These are phyloP conservation scores for Ophion obscuratus DNA, from an alignment of 2,888 invertebrate species.

Conservation along the genomic window DNA sequence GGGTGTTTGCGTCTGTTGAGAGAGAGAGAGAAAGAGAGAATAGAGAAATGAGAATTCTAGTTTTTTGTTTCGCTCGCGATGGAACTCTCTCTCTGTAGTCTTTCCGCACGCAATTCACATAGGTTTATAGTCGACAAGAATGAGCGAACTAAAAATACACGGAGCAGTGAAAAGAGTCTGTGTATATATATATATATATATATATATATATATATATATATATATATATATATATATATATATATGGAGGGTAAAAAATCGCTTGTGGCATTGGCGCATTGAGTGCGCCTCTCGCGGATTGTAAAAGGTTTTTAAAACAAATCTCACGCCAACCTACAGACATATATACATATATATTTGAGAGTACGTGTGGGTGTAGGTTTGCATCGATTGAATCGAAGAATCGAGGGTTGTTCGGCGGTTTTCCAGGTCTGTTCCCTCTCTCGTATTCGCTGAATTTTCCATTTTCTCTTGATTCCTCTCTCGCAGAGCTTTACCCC, in stretches of 20 bases:
- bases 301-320: slow-evolving; percentile 84
- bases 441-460: slow-evolving; percentile 76
- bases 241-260: slow-evolving; percentile 48
- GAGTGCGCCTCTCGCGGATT: slow-evolving; percentile 76
- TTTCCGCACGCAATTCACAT: slow-evolving; percentile 80
- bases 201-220: background rate
- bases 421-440: slow-evolving; percentile 73
- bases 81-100: slow-evolving; percentile 65
- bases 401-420: slow-evolving; percentile 79
- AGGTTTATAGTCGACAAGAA: slow-evolving; percentile 66
- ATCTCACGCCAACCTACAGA: slow-evolving; percentile 77
- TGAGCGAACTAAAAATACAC: slow-evolving; percentile 48
- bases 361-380: background rate
- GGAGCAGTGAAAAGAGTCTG: slow-evolving; percentile 25
- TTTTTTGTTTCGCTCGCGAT: slow-evolving; percentile 12
- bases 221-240: slow-evolving; percentile 13
- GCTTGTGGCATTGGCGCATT: slow-evolving; percentile 58
- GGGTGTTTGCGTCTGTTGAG: no score
- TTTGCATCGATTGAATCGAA: slow-evolving; percentile 78
- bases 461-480: slow-evolving; percentile 79
- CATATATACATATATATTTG: slow-evolving; percentile 3
- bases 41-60: background rate
- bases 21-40: background rate
- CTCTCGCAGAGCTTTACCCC: slow-evolving; percentile 65
- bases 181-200: background rate